Percentiles rank a stretch among this genome's conserved stretches.
Conservation (phyloP, 2,888 invertebrate species). For the Charanyca ferruginea region DNA sequence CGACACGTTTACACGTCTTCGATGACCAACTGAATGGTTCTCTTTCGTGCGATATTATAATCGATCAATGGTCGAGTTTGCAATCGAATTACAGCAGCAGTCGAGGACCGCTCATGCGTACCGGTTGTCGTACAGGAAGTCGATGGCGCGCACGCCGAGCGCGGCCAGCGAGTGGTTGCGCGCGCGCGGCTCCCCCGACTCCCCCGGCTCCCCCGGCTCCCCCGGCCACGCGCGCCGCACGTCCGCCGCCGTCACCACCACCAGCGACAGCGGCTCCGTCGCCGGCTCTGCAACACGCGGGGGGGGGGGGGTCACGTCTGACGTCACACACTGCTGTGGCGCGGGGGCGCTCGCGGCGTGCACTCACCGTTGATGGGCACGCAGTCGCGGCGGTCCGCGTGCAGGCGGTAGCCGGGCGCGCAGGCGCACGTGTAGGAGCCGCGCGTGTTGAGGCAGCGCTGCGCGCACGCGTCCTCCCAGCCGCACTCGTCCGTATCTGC, state of each 20-base stretch:
- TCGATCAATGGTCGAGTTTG: no score
- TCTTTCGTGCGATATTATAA: no score
- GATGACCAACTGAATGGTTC: no score
- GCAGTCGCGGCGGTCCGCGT: conserved; percentile 91
- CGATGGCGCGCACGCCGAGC: conserved; percentile 84
- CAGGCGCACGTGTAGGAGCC: conserved; percentile 94
- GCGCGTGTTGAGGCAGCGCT: conserved; percentile 93
- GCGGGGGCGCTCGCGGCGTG: no score
- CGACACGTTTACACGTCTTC: no score
- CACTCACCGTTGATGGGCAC: conserved; percentile 93
- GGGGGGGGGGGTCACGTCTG: no score
- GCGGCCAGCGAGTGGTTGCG: conserved; percentile 73
- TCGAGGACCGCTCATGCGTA: conserved; percentile 45
- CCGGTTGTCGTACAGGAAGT: conserved; percentile 83
- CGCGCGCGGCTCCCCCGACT: conserved; percentile 36
- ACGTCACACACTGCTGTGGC: no score
- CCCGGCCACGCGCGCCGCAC: conserved; percentile 90
- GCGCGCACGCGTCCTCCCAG: conserved; percentile 93
- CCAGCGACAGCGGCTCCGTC: conserved; percentile 92
- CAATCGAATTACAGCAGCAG: neutral
- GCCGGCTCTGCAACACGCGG: conserved; percentile 90
- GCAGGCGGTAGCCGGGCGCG: conserved; percentile 92
- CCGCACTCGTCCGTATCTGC: conserved; percentile 95
- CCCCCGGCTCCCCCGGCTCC: conserved; percentile 18
- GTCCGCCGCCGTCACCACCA: conserved; percentile 93